Conservation (phyloP, 1,140 invertebrate genomes). For the Penaeus japonicus region DNA sequence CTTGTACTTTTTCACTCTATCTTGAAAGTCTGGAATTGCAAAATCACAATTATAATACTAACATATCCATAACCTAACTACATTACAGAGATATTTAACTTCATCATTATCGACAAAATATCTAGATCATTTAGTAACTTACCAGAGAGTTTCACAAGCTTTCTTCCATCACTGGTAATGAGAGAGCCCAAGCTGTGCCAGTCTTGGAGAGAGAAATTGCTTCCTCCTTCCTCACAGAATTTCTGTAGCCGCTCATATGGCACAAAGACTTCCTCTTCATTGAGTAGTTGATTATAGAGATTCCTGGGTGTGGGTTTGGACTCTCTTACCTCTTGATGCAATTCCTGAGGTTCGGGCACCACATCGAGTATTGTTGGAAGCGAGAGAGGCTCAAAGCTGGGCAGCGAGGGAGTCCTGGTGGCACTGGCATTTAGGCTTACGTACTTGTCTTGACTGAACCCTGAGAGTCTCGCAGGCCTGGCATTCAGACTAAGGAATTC, state of each 20-base stretch:
- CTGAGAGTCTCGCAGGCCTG: background rate
- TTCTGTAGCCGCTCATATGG: background rate
- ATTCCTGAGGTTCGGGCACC: background rate
- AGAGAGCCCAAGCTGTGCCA: slow-evolving; percentile 20
- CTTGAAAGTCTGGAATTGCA: slow-evolving; percentile 4
- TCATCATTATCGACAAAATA: background rate
- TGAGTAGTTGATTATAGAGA: background rate
- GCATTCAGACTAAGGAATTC: slow-evolving; percentile 41
- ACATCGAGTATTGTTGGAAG: slow-evolving; percentile 6
- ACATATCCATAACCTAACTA: no score
- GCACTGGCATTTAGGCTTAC: slow-evolving; percentile 24
- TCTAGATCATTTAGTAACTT: background rate
- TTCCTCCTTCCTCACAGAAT: background rate
- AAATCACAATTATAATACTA: no score
- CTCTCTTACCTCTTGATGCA: background rate
- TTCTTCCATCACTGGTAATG: slow-evolving; percentile 34
- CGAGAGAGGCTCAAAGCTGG: background rate
- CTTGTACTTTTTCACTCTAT: background rate
- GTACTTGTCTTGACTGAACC: slow-evolving; percentile 6
- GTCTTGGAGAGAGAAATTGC: slow-evolving; percentile 34
- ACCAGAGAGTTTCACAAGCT: slow-evolving; percentile 42
- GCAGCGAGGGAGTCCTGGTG: background rate
- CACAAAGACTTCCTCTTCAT: slow-evolving; percentile 1
- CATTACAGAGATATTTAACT: no score
- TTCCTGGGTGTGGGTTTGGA: background rate